Percentiles rank a stretch among this genome's conserved stretches.
Conservation (phyloP, 2,797 vertebrate genomes). For the Zalophus californianus region DNA sequence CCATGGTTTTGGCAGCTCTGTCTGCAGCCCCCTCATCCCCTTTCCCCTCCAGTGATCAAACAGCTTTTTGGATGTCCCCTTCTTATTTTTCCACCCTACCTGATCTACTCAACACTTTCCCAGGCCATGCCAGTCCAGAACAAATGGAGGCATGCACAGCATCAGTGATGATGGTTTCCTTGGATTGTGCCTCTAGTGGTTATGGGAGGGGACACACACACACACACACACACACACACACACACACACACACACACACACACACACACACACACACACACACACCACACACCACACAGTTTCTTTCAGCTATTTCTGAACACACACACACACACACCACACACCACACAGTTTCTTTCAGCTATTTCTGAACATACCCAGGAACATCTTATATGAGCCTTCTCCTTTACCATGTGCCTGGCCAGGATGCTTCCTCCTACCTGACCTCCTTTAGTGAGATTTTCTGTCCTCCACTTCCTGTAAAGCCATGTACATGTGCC, state of each 20-base stretch:
- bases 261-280: neutral
- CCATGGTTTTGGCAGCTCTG: conserved; percentile 20
- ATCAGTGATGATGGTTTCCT: neutral
- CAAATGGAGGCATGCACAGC: neutral
- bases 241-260: no score
- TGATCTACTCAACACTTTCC: neutral
- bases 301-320: no score
- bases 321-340: neutral
- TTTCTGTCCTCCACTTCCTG: neutral
- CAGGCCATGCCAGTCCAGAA: neutral
- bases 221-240: no score
- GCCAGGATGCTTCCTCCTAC: neutral
- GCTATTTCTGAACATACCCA: conserved; percentile 12
- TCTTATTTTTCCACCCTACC: neutral
- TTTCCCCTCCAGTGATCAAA: neutral
- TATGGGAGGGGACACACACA: neutral
- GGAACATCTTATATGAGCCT: neutral
- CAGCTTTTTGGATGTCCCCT: neutral
- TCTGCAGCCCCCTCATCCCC: neutral
- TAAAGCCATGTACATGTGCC: neutral
- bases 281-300: no score
- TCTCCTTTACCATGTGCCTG: neutral
- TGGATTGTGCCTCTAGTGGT: neutral
- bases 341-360: neutral
- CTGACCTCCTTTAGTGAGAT: neutral